Percentiles rank a stretch among this genome's conserved stretches.
Evolutionary conservation across 2,113 vertebrate species (phyloP).

Genomic region (Cyphomyrus plagiostoma): DNA sequence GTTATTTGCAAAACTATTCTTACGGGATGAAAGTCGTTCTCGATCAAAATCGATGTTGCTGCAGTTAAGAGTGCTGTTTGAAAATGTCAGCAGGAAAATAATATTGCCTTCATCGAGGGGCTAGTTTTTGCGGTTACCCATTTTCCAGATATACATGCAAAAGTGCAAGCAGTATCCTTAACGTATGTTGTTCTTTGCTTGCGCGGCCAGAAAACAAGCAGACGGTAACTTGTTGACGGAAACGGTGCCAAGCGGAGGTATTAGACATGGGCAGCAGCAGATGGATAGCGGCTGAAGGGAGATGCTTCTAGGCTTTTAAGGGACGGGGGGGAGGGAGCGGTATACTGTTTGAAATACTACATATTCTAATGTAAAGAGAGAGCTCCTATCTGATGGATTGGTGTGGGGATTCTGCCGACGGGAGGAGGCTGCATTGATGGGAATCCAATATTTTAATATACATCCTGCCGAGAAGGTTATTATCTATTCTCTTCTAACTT

Average conservation of each 20-base stretch:
- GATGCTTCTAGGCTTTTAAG: background rate
- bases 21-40: background rate
- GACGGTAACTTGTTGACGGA: background rate
- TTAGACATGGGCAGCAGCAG: background rate
- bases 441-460: background rate
- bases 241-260: background rate
- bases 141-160: background rate
- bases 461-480: background rate
- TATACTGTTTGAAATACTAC: background rate
- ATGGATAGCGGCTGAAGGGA: background rate
- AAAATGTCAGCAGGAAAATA: background rate
- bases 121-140: background rate
- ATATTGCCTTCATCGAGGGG: background rate
- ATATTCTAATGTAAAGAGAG: background rate
- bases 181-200: background rate
- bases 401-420: background rate
- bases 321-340: background rate
- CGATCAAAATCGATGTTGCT: background rate
- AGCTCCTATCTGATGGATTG: background rate
- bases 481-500: background rate
- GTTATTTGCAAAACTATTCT: background rate
- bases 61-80: background rate
- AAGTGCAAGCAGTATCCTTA: background rate
- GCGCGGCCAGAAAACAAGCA: background rate
- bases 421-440: background rate